A percentile compares a stretch with the other conserved stretches of the same genome.
These are phyloP conservation scores for Neomicropteryx cornuta DNA, from an alignment of 1,140 invertebrate genomes.

Conservation along the genomic window DNA sequence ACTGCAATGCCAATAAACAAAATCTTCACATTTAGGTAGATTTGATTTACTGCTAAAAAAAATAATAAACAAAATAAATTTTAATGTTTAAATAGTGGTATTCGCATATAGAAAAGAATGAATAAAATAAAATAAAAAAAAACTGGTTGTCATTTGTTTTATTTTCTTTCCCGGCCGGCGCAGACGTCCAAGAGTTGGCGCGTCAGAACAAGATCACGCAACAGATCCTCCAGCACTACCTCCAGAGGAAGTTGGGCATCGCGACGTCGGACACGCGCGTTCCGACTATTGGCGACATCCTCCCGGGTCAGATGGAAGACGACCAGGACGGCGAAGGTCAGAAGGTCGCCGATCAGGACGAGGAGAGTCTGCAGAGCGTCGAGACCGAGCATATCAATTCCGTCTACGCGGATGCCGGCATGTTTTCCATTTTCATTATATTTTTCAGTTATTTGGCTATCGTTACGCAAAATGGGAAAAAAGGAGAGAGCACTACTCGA, in stretches of 20 bases:
- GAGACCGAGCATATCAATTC: constrained; percentile 49
- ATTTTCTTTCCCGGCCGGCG: too few species aligned
- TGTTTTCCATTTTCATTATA: constrained; percentile 10
- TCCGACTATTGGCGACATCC: constrained; percentile 47
- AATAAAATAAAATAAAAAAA: too few species aligned
- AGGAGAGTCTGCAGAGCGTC: constrained; percentile 47
- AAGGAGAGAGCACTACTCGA: too few species aligned
- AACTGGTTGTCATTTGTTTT: too few species aligned
- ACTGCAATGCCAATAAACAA: too few species aligned
- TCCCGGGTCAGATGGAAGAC: constrained; percentile 32
- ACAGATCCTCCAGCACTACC: constrained; percentile 56
- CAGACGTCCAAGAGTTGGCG: constrained; percentile 47
- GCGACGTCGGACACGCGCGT: constrained; percentile 34
- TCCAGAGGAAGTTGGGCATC: constrained; percentile 47
- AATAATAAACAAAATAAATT: too few species aligned
- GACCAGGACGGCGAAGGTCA: constrained; percentile 4
- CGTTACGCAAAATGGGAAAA: too few species aligned
- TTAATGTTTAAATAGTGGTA: too few species aligned
- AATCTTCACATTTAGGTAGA: too few species aligned
- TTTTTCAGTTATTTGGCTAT: constrained; percentile 2
- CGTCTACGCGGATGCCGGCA: constrained; percentile 30
- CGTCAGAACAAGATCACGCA: constrained; percentile 60
- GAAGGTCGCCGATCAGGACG: constrained; percentile 10
- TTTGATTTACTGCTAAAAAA: too few species aligned
- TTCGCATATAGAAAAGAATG: too few species aligned